Evolutionary conservation across 2,113 vertebrate genomes (phyloP), one percentile per base, ranked within the genome.

Genomic region (Chionodraco myersi): DNA sequence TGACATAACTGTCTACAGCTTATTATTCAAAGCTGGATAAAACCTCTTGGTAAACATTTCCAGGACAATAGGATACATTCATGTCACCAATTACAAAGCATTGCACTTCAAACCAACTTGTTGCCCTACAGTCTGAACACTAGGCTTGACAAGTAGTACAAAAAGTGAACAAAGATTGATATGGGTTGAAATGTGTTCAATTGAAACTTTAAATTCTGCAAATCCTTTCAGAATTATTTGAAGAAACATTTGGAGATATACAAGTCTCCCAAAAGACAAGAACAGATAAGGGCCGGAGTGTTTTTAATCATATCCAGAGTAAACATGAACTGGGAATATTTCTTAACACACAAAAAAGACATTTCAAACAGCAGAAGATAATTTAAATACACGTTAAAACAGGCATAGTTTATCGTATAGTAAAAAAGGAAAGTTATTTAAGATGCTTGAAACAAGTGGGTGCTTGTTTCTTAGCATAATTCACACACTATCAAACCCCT

Each of bases 321-420:
- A 45, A 65, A 66, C 15, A 52, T 30, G 18, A 13, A 56, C 45
- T 1, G n/a, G 57, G 6, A 26, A 60, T 15, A 67, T 7, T 9
- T 53, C 26, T 3, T n/a, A 1, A 69, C 3, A 21, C 14, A 13
- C 8, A 15, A 69, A 6, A 51, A 16, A 47, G 41, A 47, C 8
- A 47, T 12, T 45, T 10, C 41, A 60, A 34, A 69, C 15, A 6
- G 10, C 4, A 6, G 1, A 12, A 54, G 77, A 1, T 0, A 12
- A 41, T 12, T 11, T 44, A 23, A 52, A 79, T 26, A 54, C 36
- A 49, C 14, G 53, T 68, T 64, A 77, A 80, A 85, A 80, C 26
- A 60, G 3, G 23, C 34, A 59, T 6, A 56, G 4, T 67, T 41
- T 49, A 52, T 69, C 68, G 58, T 23, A 74, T 1, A 69, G 3